Evolutionary conservation across 2,113 vertebrate species (phyloP), one percentile per base, ranked within the genome.

Genomic region (Nycticebus coucang): DNA sequence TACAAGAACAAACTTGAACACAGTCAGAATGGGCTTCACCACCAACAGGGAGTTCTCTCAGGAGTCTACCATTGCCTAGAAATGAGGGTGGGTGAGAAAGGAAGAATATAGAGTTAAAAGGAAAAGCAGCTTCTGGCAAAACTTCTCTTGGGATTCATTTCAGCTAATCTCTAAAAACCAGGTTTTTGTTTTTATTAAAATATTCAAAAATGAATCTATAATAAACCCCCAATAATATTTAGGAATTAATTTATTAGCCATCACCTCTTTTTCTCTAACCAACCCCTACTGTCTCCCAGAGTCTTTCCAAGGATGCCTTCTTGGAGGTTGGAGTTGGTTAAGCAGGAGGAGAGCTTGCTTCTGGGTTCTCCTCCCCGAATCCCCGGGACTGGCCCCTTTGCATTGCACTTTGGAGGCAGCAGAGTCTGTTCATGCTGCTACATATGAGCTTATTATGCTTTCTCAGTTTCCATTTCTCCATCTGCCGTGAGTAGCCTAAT

Each of bases 1-100:
- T 97, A 96, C 95, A 96, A 93, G 94, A 97, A 77, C 92, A 92
- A 94, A 96, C 96, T 95, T 94, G 84, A 94, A 96, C 53, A 85
- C n/a, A 79, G 80, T 92, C 41, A 89, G 95, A 96, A 89, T 79
- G 68, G 92, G 80, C 85, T 93, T 85, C 57, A 17, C 62, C 74
- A 86, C 81, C 86, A 92, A 55, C 92, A 92, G 85, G 50, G 89
- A 89, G 26, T 68, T 59, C 60, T 96, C 89, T 89, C 37, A 84
- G 93, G 87, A 84, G 78, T 74, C 68, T 62, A 17, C 83, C 53
- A 69, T 15, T 62, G 45, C 91, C 80, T 68, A 37, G 60, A 18
- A 30, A 22, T 64, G 24, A 22, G 3, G 62, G 62, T 24, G 26
- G 35, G 53, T 50, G 17, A 92, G 60, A 82, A 45, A 59, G 22